A percentile compares a stretch with the other conserved stretches of the same genome.
phyloP scores from a whole-genome alignment of 2,888 invertebrate species.

The Cheilosia soror region DNA sequence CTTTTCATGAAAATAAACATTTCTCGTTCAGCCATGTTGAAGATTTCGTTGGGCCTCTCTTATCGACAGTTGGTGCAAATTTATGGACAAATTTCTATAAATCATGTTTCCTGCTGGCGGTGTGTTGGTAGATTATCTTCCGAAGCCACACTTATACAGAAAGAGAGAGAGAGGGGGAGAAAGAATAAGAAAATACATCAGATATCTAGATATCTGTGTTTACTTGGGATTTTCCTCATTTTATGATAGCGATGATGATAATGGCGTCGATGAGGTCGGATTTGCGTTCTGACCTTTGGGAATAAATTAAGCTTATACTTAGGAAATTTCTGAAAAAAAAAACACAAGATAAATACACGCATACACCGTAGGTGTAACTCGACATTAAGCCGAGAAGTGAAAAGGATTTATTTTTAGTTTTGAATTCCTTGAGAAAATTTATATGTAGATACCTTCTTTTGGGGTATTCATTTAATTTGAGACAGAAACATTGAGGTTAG shows the following conservation, averaged over 20 bases:
- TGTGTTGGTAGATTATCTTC: conserved; percentile 23
- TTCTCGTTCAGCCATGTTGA: conserved; percentile 60
- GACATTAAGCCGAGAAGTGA: conserved; percentile 66
- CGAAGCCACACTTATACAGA: not conserved
- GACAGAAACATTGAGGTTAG: not conserved
- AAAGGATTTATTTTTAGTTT: conserved; percentile 64
- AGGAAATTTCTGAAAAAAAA: conserved; percentile 2
- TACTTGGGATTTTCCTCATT: conserved; percentile 35
- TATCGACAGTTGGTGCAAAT: conserved; percentile 74
- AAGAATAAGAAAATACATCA: not conserved
- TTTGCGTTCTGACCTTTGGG: conserved; percentile 71
- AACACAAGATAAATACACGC: conserved; percentile 1
- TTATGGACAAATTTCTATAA: conserved; percentile 74
- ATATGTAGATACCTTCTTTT: not conserved
- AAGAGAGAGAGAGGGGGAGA: not conserved
- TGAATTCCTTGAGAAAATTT: not conserved
- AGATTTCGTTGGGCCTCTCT: conserved; percentile 49
- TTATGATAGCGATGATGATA: conserved; percentile 64
- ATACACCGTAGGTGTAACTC: conserved; percentile 8
- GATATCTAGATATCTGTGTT: conserved; percentile 53
- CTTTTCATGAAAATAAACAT: conserved; percentile 55
- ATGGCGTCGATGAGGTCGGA: conserved; percentile 66
- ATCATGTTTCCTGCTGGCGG: conserved; percentile 62
- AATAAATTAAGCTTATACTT: conserved; percentile 69
- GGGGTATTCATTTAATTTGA: not conserved